phyloP scores from a whole-genome alignment of 2,797 vertebrate species.

The Urophycis tenuis region DNA sequence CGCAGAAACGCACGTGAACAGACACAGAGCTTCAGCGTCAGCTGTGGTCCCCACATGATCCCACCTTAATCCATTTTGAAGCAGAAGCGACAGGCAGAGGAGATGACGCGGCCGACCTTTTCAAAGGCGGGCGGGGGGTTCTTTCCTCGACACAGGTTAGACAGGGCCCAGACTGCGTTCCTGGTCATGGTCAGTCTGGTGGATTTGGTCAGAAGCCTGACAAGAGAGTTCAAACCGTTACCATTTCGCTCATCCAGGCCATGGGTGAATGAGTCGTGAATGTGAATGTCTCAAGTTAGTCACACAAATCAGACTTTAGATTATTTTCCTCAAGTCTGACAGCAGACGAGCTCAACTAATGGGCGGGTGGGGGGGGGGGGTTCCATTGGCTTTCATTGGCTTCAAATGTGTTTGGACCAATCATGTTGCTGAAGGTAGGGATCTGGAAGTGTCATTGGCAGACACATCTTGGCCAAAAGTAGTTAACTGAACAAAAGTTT shows the following conservation, averaged over 20 bases:
- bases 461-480: no score
- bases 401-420: no score
- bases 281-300: background rate
- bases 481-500: no score
- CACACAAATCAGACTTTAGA: no score
- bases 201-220: constrained; percentile 93
- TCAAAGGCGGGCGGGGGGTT: constrained; percentile 94
- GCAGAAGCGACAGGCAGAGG: background rate
- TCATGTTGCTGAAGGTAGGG: no score
- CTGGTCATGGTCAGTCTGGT: constrained; percentile 95
- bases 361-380: no score
- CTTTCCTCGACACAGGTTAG: constrained; percentile 97
- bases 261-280: background rate
- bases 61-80: background rate
- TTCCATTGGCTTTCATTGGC: no score
- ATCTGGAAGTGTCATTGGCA: no score
- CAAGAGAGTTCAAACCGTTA: constrained; percentile 2
- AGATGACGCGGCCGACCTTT: constrained; percentile 70
- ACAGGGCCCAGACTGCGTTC: constrained; percentile 97
- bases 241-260: background rate
- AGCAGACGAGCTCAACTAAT: no score
- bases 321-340: no score
- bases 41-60: no score
- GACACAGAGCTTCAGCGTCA: background rate
- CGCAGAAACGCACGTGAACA: background rate